Conservation (phyloP, 1,140 invertebrate species). For the Armadillidium nasatum region DNA sequence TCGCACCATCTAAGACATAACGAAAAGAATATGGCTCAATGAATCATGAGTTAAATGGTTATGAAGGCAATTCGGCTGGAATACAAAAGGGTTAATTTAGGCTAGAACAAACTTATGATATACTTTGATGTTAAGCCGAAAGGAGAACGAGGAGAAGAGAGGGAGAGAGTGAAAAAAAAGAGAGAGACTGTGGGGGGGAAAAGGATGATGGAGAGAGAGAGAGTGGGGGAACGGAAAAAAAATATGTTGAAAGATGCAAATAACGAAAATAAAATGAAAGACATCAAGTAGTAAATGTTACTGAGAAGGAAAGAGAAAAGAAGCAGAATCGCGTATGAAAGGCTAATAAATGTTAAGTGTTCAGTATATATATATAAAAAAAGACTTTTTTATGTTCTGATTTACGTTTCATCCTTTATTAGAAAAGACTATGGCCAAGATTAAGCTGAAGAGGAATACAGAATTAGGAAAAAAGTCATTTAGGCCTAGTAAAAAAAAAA, state of each 20-base stretch:
- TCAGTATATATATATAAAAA: not conserved
- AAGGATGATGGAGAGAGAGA: constrained; percentile 23
- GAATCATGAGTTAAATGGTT: constrained; percentile 10
- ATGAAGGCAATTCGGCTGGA: constrained; percentile 7
- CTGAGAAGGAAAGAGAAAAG: constrained; percentile 34
- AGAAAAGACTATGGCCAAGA: not conserved
- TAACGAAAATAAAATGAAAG: constrained; percentile 18
- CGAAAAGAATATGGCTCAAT: constrained; percentile 12
- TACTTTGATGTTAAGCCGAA: constrained; percentile 10
- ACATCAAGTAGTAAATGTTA: constrained; percentile 21
- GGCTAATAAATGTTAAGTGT: not conserved
- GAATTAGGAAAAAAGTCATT: constrained; percentile 9
- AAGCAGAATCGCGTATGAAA: constrained; percentile 28
- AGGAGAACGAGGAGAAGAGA: not conserved
- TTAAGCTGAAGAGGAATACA: not conserved
- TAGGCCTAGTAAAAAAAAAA: not conserved
- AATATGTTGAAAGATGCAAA: constrained; percentile 33
- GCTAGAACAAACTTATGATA: constrained; percentile 8
- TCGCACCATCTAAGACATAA: constrained; percentile 12
- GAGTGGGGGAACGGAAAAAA: constrained; percentile 30
- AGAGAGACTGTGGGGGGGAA: constrained; percentile 24
- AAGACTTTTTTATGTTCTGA: not conserved
- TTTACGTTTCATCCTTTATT: not conserved
- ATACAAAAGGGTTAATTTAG: constrained; percentile 13
- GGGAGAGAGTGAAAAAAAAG: not conserved